phyloP scores from a whole-genome alignment of 2,797 vertebrate species.

The Onychomys arenicola region DNA sequence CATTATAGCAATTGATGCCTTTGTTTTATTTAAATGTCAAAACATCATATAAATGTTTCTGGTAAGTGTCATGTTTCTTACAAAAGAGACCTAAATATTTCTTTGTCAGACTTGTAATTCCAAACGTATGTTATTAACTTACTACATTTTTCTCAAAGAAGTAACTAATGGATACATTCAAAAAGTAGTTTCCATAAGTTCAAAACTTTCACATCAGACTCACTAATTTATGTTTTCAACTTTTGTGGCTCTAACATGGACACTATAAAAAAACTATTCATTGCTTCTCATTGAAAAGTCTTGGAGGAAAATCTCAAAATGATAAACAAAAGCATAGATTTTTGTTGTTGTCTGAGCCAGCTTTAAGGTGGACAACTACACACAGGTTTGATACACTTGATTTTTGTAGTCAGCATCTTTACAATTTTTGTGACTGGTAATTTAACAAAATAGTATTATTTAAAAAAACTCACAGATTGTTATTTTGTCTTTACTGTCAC shows the following conservation, averaged over 20 bases:
- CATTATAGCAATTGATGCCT: not conserved
- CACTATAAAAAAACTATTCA: not conserved
- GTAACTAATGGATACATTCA: not conserved
- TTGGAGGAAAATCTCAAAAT: constrained; percentile 3
- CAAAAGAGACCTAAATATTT: constrained; percentile 43
- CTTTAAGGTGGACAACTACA: not conserved
- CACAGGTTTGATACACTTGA: not conserved
- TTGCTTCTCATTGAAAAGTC: constrained; percentile 1
- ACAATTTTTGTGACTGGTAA: not conserved
- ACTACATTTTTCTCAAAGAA: not conserved
- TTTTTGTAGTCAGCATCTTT: constrained; percentile 4
- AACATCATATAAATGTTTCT: constrained; percentile 12
- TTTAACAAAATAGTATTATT: constrained; percentile 8
- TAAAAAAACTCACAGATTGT: not conserved
- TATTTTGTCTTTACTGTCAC: constrained; percentile 10
- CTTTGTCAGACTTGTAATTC: not conserved
- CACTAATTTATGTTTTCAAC: not conserved
- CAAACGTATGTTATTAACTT: constrained; percentile 12
- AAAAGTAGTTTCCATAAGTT: not conserved
- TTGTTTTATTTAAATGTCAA: not conserved
- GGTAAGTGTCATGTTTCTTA: not conserved
- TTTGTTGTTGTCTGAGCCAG: not conserved
- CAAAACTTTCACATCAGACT: not conserved
- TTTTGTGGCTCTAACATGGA: not conserved
- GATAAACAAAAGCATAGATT: not conserved